Percentiles rank a stretch among this genome's conserved stretches.
Evolutionary conservation across 2,888 invertebrate genomes (phyloP).

Genomic region (Chloroclysta siterata): DNA sequence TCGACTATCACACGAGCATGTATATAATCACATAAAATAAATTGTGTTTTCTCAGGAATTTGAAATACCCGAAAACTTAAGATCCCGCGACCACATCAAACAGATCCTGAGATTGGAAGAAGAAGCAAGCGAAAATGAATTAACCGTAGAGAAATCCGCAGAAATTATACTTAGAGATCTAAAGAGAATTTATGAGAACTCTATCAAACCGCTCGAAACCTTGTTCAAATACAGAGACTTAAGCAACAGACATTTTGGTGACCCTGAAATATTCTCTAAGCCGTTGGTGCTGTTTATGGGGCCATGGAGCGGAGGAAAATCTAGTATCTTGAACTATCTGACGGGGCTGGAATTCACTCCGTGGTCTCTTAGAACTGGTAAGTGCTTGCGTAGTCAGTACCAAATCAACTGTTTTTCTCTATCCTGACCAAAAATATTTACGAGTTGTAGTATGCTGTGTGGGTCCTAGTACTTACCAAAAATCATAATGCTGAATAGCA

Average conservation of each 20-base stretch:
- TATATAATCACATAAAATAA: no score
- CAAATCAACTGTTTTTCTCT: neutral
- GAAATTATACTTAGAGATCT: constrained; percentile 93
- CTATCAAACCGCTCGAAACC: constrained; percentile 95
- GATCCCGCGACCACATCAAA: constrained; percentile 92
- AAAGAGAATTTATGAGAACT: constrained; percentile 93
- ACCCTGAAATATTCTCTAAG: constrained; percentile 97
- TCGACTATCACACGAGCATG: no score
- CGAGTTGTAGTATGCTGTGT: no score
- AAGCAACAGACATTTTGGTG: constrained; percentile 96
- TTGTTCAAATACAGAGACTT: constrained; percentile 96
- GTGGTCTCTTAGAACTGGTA: constrained; percentile 94
- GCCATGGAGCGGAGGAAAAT: constrained; percentile 98
- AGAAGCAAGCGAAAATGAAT: constrained; percentile 89
- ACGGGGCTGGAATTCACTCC: constrained; percentile 94
- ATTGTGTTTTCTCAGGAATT: constrained; percentile 83
- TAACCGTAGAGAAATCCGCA: constrained; percentile 89
- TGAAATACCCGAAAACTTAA: constrained; percentile 90
- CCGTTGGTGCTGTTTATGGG: constrained; percentile 97
- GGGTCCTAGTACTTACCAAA: no score
- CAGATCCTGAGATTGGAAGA: constrained; percentile 92
- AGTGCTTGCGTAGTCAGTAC: constrained; percentile 20
- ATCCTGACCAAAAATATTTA: neutral
- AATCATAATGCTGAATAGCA: no score
- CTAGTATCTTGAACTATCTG: constrained; percentile 96